A percentile compares a stretch with the other conserved stretches of the same genome.
phyloP scores from a whole-genome alignment of 2,888 invertebrate genomes.

The Hydriomena furcata region DNA sequence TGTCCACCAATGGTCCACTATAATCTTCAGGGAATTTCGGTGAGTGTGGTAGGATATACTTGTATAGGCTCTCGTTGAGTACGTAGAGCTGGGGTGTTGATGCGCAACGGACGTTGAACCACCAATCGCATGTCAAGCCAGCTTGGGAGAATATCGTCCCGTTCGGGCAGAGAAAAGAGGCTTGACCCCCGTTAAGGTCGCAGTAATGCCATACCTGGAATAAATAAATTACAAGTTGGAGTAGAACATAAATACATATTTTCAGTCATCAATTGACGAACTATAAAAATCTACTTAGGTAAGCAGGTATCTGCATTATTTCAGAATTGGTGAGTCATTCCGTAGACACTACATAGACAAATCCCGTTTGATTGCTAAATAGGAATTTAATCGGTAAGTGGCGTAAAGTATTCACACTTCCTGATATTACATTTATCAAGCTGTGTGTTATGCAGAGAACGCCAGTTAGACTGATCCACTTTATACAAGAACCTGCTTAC shows the following conservation, averaged over 20 bases:
- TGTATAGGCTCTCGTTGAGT: constrained; percentile 93
- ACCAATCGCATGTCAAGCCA: constrained; percentile 95
- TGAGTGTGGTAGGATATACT: constrained; percentile 92
- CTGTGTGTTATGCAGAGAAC: constrained; percentile 8
- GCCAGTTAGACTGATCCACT: background rate
- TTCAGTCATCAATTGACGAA: too few relatives aligned
- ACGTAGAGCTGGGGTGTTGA: constrained; percentile 93
- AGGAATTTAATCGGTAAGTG: background rate
- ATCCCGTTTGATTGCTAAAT: background rate
- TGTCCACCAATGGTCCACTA: constrained; percentile 93
- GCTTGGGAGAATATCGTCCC: constrained; percentile 96
- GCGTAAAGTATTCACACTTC: constrained; percentile 4
- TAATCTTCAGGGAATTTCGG: constrained; percentile 96
- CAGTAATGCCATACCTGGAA: constrained; percentile 95
- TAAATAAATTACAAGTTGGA: background rate
- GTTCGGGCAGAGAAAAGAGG: constrained; percentile 94
- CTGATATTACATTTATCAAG: constrained; percentile 13
- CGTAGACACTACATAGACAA: too few relatives aligned
- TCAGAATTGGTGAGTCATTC: too few relatives aligned
- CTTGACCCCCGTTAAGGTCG: constrained; percentile 94
- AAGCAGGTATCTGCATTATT: too few relatives aligned
- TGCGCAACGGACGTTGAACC: constrained; percentile 95
- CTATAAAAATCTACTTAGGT: too few relatives aligned
- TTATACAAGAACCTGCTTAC: constrained; percentile 1
- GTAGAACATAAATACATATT: too few relatives aligned